A percentile compares a stretch with the other conserved stretches of the same genome.
Conservation (phyloP, 1,140 invertebrate genomes). For the Formica exsecta region DNA sequence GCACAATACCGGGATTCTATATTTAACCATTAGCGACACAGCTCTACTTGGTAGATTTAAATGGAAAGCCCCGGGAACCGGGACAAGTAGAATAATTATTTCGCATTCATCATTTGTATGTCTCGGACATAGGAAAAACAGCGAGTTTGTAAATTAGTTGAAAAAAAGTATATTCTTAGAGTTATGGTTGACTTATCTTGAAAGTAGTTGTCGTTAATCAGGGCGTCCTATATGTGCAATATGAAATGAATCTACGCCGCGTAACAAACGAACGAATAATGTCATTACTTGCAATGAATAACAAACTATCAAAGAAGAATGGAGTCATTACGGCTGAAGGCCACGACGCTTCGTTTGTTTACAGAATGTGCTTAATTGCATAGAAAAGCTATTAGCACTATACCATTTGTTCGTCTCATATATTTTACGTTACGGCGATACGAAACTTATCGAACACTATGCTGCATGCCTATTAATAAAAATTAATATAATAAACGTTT, state of each 20-base stretch:
- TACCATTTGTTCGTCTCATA: background rate
- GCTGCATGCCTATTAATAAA: background rate
- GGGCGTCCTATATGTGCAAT: background rate
- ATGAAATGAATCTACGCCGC: background rate
- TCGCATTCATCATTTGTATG: background rate
- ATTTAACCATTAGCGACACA: conserved; percentile 11
- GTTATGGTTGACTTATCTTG: background rate
- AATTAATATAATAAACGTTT: background rate
- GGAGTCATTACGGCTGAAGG: background rate
- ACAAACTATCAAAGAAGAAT: background rate
- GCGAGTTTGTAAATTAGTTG: background rate
- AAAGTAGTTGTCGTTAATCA: background rate
- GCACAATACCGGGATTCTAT: conserved; percentile 54
- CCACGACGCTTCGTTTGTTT: background rate
- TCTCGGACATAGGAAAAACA: background rate
- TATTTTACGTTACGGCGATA: background rate
- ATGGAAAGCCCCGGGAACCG: background rate
- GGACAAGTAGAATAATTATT: conserved; percentile 11
- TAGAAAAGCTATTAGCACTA: background rate
- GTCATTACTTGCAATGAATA: background rate
- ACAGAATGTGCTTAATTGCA: background rate
- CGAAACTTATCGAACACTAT: background rate
- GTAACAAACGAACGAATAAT: background rate
- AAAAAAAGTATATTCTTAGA: background rate
- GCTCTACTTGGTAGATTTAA: conserved; percentile 1